These are phyloP conservation scores for Rhadinocentrus ornatus DNA, from an alignment of 2,797 vertebrate genomes.

Conservation along the genomic window DNA sequence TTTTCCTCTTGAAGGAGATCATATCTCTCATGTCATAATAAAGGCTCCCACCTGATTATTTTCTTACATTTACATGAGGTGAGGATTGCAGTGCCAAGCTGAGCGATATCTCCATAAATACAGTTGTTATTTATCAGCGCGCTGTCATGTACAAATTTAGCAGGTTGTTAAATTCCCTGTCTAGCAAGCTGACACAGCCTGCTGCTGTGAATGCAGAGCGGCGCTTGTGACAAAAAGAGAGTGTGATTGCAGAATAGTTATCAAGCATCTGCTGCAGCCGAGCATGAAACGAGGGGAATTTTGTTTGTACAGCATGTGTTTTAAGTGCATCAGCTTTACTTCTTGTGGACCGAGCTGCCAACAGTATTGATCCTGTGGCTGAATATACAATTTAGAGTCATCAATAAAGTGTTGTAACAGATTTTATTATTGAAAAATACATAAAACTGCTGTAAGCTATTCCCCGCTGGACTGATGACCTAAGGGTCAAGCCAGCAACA, in stretches of 20 bases:
- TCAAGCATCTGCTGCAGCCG: slow-evolving; percentile 73
- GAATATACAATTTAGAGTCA: too few relatives aligned
- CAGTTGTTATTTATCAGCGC: slow-evolving; percentile 62
- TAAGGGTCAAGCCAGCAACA: too few relatives aligned
- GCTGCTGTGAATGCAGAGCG: slow-evolving; percentile 70
- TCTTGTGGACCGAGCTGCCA: too few relatives aligned
- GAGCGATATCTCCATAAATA: slow-evolving; percentile 68
- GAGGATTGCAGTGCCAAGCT: slow-evolving; percentile 44
- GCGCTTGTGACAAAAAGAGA: slow-evolving; percentile 61
- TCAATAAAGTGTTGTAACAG: too few relatives aligned
- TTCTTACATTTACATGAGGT: slow-evolving; percentile 42
- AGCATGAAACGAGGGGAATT: slow-evolving; percentile 49
- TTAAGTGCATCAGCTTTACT: slow-evolving; percentile 34
- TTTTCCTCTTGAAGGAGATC: slow-evolving; percentile 34
- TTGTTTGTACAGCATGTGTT: slow-evolving; percentile 43
- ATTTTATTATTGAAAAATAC: too few relatives aligned
- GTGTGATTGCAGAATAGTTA: slow-evolving; percentile 75
- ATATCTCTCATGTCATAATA: slow-evolving; percentile 41
- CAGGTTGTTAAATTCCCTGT: slow-evolving; percentile 72
- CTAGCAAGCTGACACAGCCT: slow-evolving; percentile 64
- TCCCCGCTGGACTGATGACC: too few relatives aligned
- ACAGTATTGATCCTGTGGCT: too few relatives aligned
- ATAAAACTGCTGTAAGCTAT: too few relatives aligned
- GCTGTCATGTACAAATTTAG: slow-evolving; percentile 77
- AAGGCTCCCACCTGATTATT: slow-evolving; percentile 49